Evolutionary conservation across 2,888 invertebrate genomes (phyloP).

Genomic region (Drosophila anomalata): DNA sequence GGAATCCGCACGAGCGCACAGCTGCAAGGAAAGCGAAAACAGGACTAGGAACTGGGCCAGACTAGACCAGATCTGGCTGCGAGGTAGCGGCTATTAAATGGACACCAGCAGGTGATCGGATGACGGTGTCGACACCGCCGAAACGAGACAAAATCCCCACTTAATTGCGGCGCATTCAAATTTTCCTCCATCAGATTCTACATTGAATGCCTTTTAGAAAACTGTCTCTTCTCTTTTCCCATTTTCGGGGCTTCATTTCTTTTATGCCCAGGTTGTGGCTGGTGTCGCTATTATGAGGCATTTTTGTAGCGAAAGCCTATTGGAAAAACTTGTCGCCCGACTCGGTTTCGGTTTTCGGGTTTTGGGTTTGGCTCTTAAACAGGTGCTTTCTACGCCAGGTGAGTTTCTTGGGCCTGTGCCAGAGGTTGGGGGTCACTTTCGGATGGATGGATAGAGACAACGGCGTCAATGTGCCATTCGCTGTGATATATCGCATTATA

Average conservation of each 20-base stretch:
- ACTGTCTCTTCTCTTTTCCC: constrained; percentile 36
- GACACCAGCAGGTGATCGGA: constrained; percentile 38
- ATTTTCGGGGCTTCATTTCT: constrained; percentile 29
- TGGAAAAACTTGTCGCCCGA: constrained; percentile 71
- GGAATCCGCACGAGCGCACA: constrained; percentile 25
- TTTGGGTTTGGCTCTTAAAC: constrained; percentile 52
- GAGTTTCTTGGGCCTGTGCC: constrained; percentile 10
- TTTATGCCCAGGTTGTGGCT: constrained; percentile 22
- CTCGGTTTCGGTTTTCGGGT: constrained; percentile 38
- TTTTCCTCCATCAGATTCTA: constrained; percentile 61
- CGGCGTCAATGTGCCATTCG: constrained; percentile 58
- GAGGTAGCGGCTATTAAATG: constrained; percentile 7
- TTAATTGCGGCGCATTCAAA: constrained; percentile 77
- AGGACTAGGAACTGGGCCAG: constrained; percentile 67
- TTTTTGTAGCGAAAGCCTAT: constrained; percentile 78
- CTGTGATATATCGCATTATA: constrained; percentile 77
- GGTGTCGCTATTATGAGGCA: constrained; percentile 72
- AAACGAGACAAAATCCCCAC: constrained; percentile 64
- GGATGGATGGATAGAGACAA: constrained; percentile 25
- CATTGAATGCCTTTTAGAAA: constrained; percentile 54
- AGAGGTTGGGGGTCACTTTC: constrained; percentile 26
- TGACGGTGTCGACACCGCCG: constrained; percentile 56
- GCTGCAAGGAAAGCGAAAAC: constrained; percentile 76
- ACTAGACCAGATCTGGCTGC: constrained; percentile 4
- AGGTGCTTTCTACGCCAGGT: constrained; percentile 70